Evolutionary conservation across 2,797 vertebrate species (phyloP).

Genomic region (Smutsia gigantea): DNA sequence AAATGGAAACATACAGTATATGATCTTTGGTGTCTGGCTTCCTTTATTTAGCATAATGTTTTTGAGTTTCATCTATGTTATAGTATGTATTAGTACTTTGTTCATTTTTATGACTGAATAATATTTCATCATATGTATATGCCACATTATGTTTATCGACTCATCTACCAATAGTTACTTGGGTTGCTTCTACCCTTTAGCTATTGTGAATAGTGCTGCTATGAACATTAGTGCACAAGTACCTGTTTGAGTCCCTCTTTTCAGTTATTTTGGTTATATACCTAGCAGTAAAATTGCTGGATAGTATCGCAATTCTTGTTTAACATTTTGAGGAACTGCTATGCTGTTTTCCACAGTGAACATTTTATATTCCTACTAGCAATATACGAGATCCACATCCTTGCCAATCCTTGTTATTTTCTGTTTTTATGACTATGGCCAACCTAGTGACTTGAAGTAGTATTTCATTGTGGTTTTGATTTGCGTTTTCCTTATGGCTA

Average conservation of each 20-base stretch:
- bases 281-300: neutral
- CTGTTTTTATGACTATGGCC: too few species aligned
- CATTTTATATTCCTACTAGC: neutral
- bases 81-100: neutral
- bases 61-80: neutral
- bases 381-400: too few species aligned
- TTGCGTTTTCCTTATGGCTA: too few species aligned
- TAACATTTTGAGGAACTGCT: neutral
- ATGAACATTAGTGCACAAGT: too few species aligned
- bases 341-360: too few species aligned
- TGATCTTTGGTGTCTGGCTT: too few species aligned
- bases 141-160: neutral
- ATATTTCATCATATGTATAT: neutral
- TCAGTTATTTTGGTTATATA: neutral
- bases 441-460: too few species aligned
- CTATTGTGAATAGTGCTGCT: too few species aligned
- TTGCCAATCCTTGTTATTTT: too few species aligned
- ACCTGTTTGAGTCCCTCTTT: neutral
- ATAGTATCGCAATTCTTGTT: neutral
- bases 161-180: neutral
- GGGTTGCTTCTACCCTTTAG: neutral
- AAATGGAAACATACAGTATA: too few species aligned
- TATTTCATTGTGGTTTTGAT: too few species aligned
- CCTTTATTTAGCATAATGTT: too few species aligned
- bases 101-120: neutral